Conservation (phyloP, 2,888 invertebrate species). For the Panopea generosa region DNA sequence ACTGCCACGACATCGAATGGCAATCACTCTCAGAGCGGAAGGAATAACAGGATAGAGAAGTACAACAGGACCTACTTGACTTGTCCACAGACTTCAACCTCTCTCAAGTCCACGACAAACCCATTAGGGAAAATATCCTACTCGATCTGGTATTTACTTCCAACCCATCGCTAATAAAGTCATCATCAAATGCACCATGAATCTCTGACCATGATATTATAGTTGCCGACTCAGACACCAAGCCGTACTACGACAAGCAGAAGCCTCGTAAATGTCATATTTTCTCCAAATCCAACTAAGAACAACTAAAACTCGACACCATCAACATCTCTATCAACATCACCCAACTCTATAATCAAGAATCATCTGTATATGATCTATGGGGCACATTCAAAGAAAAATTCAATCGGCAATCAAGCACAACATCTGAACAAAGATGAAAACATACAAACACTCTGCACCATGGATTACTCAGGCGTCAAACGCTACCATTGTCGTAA, state of each 20-base stretch:
- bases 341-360: not conserved
- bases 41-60: constrained; percentile 2
- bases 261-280: constrained; percentile 31
- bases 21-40: not conserved
- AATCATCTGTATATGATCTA: not conserved
- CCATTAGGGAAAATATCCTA: constrained; percentile 31
- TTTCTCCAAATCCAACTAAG: constrained; percentile 46
- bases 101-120: constrained; percentile 35
- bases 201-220: constrained; percentile 49
- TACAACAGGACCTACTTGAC: constrained; percentile 37
- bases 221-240: constrained; percentile 33
- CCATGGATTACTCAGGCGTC: constrained; percentile 22
- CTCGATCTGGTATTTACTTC: constrained; percentile 43
- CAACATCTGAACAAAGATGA: constrained; percentile 18
- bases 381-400: constrained; percentile 22
- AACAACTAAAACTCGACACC: not conserved
- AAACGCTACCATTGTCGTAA: too few relatives aligned
- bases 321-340: not conserved
- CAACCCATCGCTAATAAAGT: constrained; percentile 45
- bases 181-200: constrained; percentile 17
- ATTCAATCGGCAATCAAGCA: not conserved
- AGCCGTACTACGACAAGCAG: constrained; percentile 24
- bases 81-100: constrained; percentile 24
- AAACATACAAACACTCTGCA: not conserved
- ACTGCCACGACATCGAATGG: constrained; percentile 45